Percentiles rank a stretch among this genome's conserved stretches.
Evolutionary conservation across 1,140 invertebrate genomes (phyloP).

Genomic region (Andrena cerasifolii): DNA sequence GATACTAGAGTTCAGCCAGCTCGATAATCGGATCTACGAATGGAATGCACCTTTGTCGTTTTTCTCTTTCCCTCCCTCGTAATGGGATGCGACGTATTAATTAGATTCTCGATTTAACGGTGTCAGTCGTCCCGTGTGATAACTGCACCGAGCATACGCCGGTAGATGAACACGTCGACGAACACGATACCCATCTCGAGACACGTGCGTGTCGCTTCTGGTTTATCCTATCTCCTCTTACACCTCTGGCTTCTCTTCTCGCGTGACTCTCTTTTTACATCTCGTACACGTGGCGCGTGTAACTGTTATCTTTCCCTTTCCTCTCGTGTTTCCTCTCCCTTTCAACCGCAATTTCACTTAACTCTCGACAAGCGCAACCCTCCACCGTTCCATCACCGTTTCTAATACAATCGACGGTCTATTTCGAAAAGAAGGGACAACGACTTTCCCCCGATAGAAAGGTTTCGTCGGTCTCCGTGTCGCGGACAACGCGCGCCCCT

Average conservation of each 20-base stretch:
- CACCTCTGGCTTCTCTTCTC: constrained; percentile 32
- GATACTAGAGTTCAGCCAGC: neutral
- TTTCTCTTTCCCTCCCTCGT: constrained; percentile 6
- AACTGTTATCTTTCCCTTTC: constrained; percentile 68
- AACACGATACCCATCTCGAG: constrained; percentile 40
- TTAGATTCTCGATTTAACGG: constrained; percentile 51
- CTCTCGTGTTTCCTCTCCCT: constrained; percentile 20
- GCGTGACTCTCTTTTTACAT: constrained; percentile 47
- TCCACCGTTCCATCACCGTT: neutral
- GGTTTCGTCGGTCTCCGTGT: neutral
- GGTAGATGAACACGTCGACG: constrained; percentile 32
- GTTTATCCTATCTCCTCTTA: constrained; percentile 51
- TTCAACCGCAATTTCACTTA: neutral
- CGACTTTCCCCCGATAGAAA: no score
- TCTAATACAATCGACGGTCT: no score
- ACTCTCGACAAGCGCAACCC: neutral
- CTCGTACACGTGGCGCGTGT: constrained; percentile 26
- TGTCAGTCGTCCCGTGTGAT: constrained; percentile 20
- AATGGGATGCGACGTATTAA: constrained; percentile 42
- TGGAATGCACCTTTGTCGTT: neutral
- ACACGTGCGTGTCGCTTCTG: constrained; percentile 43
- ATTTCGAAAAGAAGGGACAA: no score
- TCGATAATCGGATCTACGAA: neutral
- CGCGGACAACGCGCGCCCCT: neutral
- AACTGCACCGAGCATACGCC: constrained; percentile 27